Percentiles rank a stretch among this genome's conserved stretches.
Evolutionary conservation across 92 coral and sea anemone genomes (phyloP).

Genomic region (Plumapathes pennacea): DNA sequence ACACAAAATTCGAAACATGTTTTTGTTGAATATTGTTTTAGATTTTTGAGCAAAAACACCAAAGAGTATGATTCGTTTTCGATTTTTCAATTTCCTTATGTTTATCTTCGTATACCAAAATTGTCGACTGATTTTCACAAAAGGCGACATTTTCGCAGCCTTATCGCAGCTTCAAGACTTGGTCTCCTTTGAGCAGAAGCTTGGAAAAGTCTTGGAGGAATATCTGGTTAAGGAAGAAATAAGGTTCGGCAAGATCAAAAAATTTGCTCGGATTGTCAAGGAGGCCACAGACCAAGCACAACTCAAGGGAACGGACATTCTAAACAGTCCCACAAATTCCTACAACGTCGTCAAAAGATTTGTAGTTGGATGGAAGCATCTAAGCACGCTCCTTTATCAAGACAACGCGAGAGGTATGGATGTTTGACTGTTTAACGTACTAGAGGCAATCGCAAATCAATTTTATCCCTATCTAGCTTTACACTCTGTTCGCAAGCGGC

Average conservation of each 20-base stretch:
- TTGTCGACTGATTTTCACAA: constrained; percentile 5
- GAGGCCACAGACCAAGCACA: constrained; percentile 29
- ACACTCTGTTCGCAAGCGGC: too few relatives aligned
- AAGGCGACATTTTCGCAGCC: constrained; percentile 58
- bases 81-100: too few relatives aligned
- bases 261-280: constrained; percentile 58
- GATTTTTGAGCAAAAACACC: too few relatives aligned
- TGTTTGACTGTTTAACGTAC: too few relatives aligned
- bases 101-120: too few relatives aligned
- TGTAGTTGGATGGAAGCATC: constrained; percentile 55
- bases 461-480: too few relatives aligned
- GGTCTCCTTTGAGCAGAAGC: constrained; percentile 59
- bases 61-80: too few relatives aligned
- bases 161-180: constrained; percentile 66
- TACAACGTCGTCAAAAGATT: constrained; percentile 59
- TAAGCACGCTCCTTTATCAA: constrained; percentile 22
- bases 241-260: constrained; percentile 32
- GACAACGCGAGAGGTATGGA: constrained; percentile 69
- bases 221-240: constrained; percentile 46
- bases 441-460: too few relatives aligned
- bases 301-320: constrained; percentile 5
- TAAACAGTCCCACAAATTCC: constrained; percentile 48
- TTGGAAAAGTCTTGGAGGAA: constrained; percentile 59
- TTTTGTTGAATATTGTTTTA: too few relatives aligned
- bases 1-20: too few relatives aligned